Evolutionary conservation across 35 echinoderm and acorn worm species (phyloP).

Genomic region (Amphiura filiformis): DNA sequence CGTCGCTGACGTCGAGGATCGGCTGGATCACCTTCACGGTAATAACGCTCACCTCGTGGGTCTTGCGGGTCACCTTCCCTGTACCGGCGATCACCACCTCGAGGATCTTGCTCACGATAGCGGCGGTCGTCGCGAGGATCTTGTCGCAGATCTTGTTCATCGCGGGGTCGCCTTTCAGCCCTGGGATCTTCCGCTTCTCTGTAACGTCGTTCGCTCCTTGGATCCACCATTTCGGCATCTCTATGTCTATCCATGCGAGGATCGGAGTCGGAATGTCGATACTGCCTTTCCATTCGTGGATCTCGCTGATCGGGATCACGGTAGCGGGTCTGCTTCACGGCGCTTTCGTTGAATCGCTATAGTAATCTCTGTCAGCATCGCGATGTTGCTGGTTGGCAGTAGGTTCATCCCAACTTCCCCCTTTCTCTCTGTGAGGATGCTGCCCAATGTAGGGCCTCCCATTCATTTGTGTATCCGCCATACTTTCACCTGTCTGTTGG

Average conservation of each 20-base stretch:
- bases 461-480: neutral
- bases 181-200: neutral
- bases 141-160: neutral
- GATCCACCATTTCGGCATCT: neutral
- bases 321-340: neutral
- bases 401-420: neutral
- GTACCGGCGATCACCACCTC: neutral
- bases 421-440: neutral
- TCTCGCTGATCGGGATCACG: neutral
- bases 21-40: neutral
- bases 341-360: too few species aligned
- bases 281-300: neutral
- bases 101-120: neutral
- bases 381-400: neutral
- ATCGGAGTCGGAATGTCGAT: neutral
- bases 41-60: neutral
- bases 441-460: neutral
- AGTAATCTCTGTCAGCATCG: neutral
- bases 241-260: neutral
- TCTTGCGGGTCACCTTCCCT: neutral
- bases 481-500: neutral
- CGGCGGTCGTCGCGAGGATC: neutral
- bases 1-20: neutral
- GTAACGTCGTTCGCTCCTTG: neutral
- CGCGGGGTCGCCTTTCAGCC: neutral